A percentile compares a stretch with the other conserved stretches of the same genome.
Conservation (phyloP, 2,797 vertebrate species). For the Vespertilio murinus region DNA sequence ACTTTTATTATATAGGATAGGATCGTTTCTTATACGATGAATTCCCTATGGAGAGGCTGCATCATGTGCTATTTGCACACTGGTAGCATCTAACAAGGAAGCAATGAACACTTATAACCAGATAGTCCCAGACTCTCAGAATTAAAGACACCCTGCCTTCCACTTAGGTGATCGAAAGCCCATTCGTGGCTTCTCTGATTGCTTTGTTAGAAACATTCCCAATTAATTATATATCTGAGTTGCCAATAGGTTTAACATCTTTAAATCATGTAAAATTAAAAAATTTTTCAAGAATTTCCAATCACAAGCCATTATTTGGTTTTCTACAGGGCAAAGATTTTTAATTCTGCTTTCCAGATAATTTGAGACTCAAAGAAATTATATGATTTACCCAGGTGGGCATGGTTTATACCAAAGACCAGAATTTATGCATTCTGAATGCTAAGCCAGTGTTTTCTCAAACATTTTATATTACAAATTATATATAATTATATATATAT, state of each 20-base stretch:
- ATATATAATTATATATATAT: neutral
- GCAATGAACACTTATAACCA: neutral
- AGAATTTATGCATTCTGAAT: neutral
- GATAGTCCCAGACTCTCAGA: neutral
- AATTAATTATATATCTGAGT: neutral
- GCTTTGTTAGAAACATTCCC: neutral
- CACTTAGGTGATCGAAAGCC: neutral
- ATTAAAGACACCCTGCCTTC: neutral
- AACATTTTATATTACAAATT: neutral
- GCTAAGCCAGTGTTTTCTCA: neutral
- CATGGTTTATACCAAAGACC: neutral
- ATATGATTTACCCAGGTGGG: neutral
- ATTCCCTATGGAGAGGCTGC: neutral
- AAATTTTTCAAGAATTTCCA: neutral
- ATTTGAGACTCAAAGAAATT: neutral
- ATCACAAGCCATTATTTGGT: neutral
- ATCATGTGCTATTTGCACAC: neutral
- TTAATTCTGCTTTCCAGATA: neutral
- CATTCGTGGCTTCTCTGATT: neutral
- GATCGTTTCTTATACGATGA: neutral
- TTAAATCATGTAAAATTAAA: neutral
- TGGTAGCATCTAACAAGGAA: neutral
- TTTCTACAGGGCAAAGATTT: neutral
- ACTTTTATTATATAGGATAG: too few relatives aligned
- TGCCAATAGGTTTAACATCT: neutral